Conservation (phyloP, 2,797 vertebrate species). For the Sciurus carolinensis region DNA sequence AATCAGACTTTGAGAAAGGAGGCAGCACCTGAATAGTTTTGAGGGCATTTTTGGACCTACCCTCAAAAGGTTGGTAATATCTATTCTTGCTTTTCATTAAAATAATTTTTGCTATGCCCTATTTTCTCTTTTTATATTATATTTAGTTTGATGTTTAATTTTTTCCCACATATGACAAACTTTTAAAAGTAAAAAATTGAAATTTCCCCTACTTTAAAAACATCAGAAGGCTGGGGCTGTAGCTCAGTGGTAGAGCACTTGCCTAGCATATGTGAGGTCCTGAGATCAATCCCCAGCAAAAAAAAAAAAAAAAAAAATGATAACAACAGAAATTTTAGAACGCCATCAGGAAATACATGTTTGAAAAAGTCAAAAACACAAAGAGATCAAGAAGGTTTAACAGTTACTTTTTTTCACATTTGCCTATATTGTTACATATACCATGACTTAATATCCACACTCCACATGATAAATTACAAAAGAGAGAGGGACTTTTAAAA, state of each 20-base stretch:
- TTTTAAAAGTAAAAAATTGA: constrained; percentile 44
- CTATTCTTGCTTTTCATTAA: neutral
- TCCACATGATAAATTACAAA: constrained; percentile 70
- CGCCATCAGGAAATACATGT: neutral
- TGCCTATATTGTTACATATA: neutral
- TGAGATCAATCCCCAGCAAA: too few relatives aligned
- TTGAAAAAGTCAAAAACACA: constrained; percentile 63
- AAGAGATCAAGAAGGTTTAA: constrained; percentile 56
- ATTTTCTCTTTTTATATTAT: neutral
- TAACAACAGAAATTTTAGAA: too few relatives aligned
- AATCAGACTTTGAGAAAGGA: neutral
- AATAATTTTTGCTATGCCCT: neutral
- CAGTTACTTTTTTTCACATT: constrained; percentile 29
- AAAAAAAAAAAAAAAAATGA: too few relatives aligned
- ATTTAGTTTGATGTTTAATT: constrained; percentile 5
- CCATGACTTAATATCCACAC: constrained; percentile 31
- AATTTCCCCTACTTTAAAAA: constrained; percentile 46
- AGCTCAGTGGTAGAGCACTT: too few relatives aligned
- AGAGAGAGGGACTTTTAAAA: constrained; percentile 93
- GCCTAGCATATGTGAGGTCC: too few relatives aligned
- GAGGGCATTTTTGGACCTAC: neutral
- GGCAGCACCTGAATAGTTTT: neutral
- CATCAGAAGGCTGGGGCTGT: too few relatives aligned
- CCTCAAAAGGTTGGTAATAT: neutral
- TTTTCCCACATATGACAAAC: constrained; percentile 18